phyloP scores from a whole-genome alignment of 2,797 vertebrate genomes.

The Poecilia gillii region DNA sequence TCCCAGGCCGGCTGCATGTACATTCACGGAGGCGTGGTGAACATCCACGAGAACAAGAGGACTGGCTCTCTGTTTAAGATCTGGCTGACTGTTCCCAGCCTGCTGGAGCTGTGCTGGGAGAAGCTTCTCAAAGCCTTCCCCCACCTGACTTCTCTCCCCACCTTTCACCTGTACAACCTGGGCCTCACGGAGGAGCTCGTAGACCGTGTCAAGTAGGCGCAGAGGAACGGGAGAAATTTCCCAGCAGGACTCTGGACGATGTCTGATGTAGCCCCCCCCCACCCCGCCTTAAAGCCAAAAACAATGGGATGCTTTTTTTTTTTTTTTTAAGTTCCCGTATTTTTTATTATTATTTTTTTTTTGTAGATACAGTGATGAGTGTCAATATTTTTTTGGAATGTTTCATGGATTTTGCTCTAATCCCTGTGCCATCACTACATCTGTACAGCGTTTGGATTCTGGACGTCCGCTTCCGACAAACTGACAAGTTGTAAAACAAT shows the following conservation, averaged over 20 bases:
- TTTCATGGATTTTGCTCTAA: conserved; percentile 65
- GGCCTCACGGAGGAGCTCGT: conserved; percentile 97
- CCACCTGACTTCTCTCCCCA: conserved; percentile 86
- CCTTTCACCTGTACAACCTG: conserved; percentile 92
- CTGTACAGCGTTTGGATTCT: conserved; percentile 33
- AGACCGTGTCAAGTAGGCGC: conserved; percentile 91
- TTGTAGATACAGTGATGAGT: conserved; percentile 57
- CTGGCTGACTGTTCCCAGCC: conserved; percentile 95
- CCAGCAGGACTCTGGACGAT: not conserved
- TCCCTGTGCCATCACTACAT: conserved; percentile 6
- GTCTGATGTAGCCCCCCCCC: conserved; percentile 47
- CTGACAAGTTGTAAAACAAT: conserved; percentile 30
- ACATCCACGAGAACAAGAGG: conserved; percentile 96
- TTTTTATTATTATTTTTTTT: conserved; percentile 3
- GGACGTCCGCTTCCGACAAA: conserved; percentile 38
- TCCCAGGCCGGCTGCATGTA: conserved; percentile 97
- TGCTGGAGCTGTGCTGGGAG: conserved; percentile 98
- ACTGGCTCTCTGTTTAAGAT: conserved; percentile 98
- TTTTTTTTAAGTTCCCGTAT: conserved; percentile 55
- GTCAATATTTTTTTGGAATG: conserved; percentile 60
- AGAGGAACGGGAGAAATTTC: conserved; percentile 10
- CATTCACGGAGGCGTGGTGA: conserved; percentile 96
- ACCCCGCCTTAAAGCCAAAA: conserved; percentile 90
- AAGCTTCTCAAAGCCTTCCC: conserved; percentile 91
- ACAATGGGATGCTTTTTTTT: conserved; percentile 84